These are phyloP conservation scores for Allolobophora icterica DNA, from an alignment of 2,888 invertebrate species.

Conservation along the genomic window DNA sequence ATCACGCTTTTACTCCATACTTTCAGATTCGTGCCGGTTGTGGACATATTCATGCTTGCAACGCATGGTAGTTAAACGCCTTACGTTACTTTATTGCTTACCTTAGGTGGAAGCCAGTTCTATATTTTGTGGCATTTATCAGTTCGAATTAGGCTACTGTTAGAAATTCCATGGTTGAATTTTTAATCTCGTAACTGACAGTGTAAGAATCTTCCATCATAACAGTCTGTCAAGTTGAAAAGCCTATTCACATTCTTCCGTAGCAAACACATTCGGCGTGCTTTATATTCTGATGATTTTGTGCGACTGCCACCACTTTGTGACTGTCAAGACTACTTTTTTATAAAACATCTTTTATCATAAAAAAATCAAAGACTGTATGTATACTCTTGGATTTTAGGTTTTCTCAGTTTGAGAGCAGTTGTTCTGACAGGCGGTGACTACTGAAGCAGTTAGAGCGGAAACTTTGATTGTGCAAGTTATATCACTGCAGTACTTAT, in stretches of 20 bases:
- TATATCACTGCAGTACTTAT: too few relatives aligned
- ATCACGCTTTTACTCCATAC: neutral
- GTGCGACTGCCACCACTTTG: neutral
- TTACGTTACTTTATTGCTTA: neutral
- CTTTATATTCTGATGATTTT: neutral
- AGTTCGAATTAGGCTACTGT: neutral
- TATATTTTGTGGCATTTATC: neutral
- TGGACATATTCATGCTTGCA: neutral
- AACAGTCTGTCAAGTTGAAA: too few relatives aligned
- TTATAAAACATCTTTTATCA: too few relatives aligned
- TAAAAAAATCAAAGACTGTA: too few relatives aligned
- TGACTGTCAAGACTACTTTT: too few relatives aligned
- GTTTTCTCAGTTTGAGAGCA: neutral
- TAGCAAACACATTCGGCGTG: neutral
- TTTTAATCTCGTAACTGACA: neutral
- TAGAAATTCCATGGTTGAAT: neutral
- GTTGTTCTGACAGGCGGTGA: neutral
- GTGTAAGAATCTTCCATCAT: neutral
- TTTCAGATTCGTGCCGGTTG: neutral
- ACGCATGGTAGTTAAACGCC: neutral
- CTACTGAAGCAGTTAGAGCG: neutral
- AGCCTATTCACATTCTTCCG: neutral
- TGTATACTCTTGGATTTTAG: too few relatives aligned
- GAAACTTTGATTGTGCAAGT: too few relatives aligned
- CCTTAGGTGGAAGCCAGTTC: neutral